Base-by-base conservation (phyloP, 1,140 invertebrate genomes). In the Arctopsyche grandis region DNA sequence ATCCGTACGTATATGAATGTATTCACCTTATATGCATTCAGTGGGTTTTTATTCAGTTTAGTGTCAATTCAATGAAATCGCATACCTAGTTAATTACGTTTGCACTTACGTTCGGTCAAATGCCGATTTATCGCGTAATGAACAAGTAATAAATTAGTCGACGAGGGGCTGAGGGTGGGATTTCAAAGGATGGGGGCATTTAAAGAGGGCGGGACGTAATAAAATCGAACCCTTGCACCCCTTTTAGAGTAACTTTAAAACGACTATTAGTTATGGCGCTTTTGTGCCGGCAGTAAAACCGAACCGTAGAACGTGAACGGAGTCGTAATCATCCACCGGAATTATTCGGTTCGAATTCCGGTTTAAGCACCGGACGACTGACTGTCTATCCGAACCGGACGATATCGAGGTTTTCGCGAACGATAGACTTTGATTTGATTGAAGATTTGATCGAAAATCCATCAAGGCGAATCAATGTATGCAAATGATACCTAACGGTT, bases 191-290 rank as follows among this genome's bases (percentile, higher is more conserved):
- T 4, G 29, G 21, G 48, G 48, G 48, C 58, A 22, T 60, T 60
- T 21, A 60, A 60, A 60, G 3, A 16, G 9, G 58, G n/a, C 12
- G 9, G 58, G 21, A 52, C 48, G 21, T 60, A 60, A 60, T 60
- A 60, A 60, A 60, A 60, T 60, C 58, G 58, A 60, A 60, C 21
- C 58, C 58, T 9, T 16, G 16, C n/a, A 22, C 58, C 58, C 58
- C 21, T 60, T 60, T 60, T 22, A 22, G 58, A 22, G 14, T 22
- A 22, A 60, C n/a, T 60, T 60, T 60, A 60, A 60, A 60, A 60
- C 58, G 58, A 60, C 58, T 60, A 60, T 60, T 60, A 60, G 58
- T 60, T 60, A 60, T 60, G 58, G 58, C 58, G 58, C 58, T 60
- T 60, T 60, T 22, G 58, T 22, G 58, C 58, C 58, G 21, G 58